Evolutionary conservation across 2,113 vertebrate species (phyloP).

Genomic region (Paradoxurus hermaphroditus): DNA sequence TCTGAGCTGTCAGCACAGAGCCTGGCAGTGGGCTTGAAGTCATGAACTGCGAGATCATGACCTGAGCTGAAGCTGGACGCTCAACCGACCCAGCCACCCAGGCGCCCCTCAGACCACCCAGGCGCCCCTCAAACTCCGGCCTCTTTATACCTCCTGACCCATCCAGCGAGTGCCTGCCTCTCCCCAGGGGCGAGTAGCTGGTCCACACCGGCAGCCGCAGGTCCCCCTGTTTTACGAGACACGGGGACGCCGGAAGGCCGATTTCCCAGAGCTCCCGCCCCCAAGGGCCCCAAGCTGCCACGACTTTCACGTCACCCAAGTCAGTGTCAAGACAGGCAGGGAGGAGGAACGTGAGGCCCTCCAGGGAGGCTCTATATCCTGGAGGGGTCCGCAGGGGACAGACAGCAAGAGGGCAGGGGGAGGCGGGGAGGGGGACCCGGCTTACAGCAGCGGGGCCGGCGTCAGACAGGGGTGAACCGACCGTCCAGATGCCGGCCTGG

Average conservation of each 20-base stretch:
- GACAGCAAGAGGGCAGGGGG: fast-evolving
- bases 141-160: background rate
- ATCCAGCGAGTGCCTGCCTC: fast-evolving
- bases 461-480: fast-evolving
- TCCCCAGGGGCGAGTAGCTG: background rate
- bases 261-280: fast-evolving
- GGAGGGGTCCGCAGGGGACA: background rate
- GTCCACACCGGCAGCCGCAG: fast-evolving
- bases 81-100: too few species aligned
- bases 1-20: too few species aligned
- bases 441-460: fast-evolving
- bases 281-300: background rate
- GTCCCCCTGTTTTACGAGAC: fast-evolving
- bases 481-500: background rate
- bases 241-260: too few species aligned
- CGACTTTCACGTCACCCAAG: background rate
- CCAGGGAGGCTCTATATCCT: background rate
- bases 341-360: background rate
- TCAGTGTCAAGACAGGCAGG: too few species aligned
- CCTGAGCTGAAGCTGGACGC: too few species aligned
- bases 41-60: too few species aligned
- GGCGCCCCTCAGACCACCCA: background rate
- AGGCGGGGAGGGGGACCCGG: background rate
- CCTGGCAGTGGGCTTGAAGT: too few species aligned
- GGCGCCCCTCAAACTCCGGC: background rate